Base-by-base conservation (phyloP, 2,888 invertebrate genomes). In the Heliconius aoede region DNA sequence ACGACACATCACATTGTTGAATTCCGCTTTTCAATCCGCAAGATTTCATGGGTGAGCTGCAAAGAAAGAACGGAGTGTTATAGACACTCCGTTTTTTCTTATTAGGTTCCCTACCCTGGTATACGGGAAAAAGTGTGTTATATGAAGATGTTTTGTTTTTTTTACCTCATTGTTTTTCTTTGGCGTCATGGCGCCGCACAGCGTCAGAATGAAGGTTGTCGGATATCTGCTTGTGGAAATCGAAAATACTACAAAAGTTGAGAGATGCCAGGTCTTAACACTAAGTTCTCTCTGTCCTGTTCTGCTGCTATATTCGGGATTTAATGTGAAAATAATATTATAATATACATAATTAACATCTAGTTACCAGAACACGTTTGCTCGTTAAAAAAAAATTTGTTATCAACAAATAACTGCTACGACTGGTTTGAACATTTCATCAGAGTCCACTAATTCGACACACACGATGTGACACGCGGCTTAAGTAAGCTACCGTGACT, bases 371-470 rank as follows among this genome's bases (percentile, higher is more conserved):
- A 64, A 64, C 64, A 64, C 32, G 32, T 64, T 64, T n/a, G 21
- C 64, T 64, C 64, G 30, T 32, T 64, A 55, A 32, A 64, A 62
- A 64, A 13, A 24, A 65, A 15, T 65, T 65, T 36, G 13, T 18
- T 32, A 24, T 36, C 13, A 65, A 36, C 40, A 65, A 65, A 24
- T 36, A 46, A 46, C 46, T 46, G 46, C 46, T 46, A 65, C 13
- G 15, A 1, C 36, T 36, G 36, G 36, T 65, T 65, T 36, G 36
- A 36, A 55, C 55, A 55, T 30, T 30, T 55, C 30, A 55, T 55
- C n/a, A 51, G 69, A 30, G 69, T 30, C 15, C n/a, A 55, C 30
- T 55, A 30, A 69, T 69, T 69, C 55, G 55, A 32, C 55, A 28
- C 30, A 69, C 69, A 55, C 32, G 51, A 51, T 51, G 28, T 26